Evolutionary conservation across 2,113 vertebrate species (phyloP).

Genomic region (Nipponia nippon): DNA sequence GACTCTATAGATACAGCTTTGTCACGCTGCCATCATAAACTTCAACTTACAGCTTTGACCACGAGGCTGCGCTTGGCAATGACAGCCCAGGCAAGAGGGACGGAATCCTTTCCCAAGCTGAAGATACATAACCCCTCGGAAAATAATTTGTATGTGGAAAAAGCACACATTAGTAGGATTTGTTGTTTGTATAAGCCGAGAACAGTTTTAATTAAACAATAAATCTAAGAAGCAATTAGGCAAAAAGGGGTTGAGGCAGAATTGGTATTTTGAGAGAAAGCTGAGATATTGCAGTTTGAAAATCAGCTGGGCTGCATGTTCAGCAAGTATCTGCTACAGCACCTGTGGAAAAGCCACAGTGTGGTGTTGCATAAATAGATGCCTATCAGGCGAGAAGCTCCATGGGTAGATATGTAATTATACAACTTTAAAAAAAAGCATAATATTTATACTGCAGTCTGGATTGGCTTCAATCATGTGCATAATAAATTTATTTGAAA

Average conservation of each 20-base stretch:
- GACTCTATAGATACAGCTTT: conserved; percentile 25
- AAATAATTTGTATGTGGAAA: conserved; percentile 36
- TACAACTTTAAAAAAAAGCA: background rate
- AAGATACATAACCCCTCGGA: conserved; percentile 26
- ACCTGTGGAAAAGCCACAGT: conserved; percentile 50
- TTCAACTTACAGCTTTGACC: conserved; percentile 17
- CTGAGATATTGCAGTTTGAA: conserved; percentile 43
- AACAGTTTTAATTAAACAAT: conserved; percentile 66
- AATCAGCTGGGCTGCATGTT: conserved; percentile 20
- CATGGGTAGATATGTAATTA: conserved; percentile 62
- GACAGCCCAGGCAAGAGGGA: background rate
- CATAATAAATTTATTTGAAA: conserved; percentile 69
- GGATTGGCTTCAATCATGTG: conserved; percentile 66
- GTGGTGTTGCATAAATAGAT: conserved; percentile 58
- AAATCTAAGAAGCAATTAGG: conserved; percentile 66
- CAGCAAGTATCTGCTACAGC: conserved; percentile 38
- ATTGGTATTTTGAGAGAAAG: conserved; percentile 59
- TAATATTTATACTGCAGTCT: conserved; percentile 54
- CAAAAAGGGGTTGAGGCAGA: conserved; percentile 47
- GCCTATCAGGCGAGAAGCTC: conserved; percentile 51
- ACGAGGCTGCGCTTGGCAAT: background rate
- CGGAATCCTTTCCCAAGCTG: background rate
- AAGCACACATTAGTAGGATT: conserved; percentile 38
- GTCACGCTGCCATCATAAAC: conserved; percentile 41
- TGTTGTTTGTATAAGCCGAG: conserved; percentile 55